Evolutionary conservation across 2,888 invertebrate genomes (phyloP), one percentile per base, ranked within the genome.

Genomic region (Pheosia tremula): DNA sequence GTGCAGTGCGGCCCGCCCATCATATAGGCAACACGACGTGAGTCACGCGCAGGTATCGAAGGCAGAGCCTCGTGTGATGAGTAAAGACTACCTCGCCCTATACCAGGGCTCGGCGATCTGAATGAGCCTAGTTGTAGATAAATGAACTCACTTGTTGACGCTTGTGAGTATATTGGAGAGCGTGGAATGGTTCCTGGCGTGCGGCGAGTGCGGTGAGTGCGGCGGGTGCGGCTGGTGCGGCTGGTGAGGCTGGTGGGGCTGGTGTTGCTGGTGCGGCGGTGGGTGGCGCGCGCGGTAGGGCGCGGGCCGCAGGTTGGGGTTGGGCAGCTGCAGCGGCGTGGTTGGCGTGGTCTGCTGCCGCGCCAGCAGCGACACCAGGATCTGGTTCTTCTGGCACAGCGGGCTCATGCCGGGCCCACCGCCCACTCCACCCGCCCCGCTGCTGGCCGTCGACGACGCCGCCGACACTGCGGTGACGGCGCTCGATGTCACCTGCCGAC

Each of bases 301-400:
- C 6, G 4, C 77, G 49, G 55, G 56, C 36, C 91, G 87, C 76
- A 89, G 73, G 86, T 96, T 97, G 53, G 97, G 97, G 73, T 96
- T 96, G 68, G 96, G 96, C 70, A 96, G 94, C 69, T 96, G 96
- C 78, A 96, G 93, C 64, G 96, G 96, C 57, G 96, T 95, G 39
- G 96, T 95, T 53, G 96, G 95, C 72, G 94, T 91, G 39, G 95
- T 94, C 69, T 96, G 96, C 76, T 97, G 96, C 83, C 96, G 96
- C 60, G 97, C 97, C 81, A 98, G 89, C 76, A 98, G 88, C 54
- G 96, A 96, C 50, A 97, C 98, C 73, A 98, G 93, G 96, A 98
- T 98, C 85, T 96, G 96, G 86, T 98, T 98, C 84, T 96, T 96
- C 87, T 97, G 96, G 88, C 97, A 97, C 58, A 98, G 93, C 72